phyloP scores from a whole-genome alignment of 2,113 vertebrate species.

The Triplophysa siluroides region DNA sequence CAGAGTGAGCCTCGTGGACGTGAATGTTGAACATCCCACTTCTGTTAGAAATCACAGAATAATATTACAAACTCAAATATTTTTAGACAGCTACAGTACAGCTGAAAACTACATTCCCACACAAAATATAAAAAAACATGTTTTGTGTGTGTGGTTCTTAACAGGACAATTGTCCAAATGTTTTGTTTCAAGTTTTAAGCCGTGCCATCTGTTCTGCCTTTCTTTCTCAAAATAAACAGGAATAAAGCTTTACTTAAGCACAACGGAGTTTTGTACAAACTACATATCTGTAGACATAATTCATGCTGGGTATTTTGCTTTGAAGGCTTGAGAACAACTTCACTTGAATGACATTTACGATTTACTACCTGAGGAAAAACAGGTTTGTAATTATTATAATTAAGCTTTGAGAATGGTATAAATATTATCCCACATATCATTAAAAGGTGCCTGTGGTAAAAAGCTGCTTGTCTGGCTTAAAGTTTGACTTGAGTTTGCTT shows the following conservation, averaged over 20 bases:
- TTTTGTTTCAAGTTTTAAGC: too few relatives aligned
- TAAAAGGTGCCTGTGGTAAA: not conserved
- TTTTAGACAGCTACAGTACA: too few relatives aligned
- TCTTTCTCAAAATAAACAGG: too few relatives aligned
- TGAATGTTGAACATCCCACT: not conserved
- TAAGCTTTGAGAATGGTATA: conserved; percentile 15
- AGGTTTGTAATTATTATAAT: conserved; percentile 34
- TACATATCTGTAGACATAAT: not conserved
- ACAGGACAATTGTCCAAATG: too few relatives aligned
- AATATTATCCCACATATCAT: conserved; percentile 33
- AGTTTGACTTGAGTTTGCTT: not conserved
- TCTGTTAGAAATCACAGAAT: not conserved
- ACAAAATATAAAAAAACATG: too few relatives aligned
- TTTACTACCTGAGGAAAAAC: conserved; percentile 4
- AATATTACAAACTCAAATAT: too few relatives aligned
- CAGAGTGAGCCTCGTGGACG: conserved; percentile 13
- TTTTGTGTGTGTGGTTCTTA: too few relatives aligned
- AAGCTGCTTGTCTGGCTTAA: conserved; percentile 3
- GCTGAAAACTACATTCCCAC: too few relatives aligned
- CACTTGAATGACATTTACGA: not conserved
- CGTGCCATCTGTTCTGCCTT: too few relatives aligned
- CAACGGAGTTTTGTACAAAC: not conserved
- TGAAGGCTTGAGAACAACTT: not conserved
- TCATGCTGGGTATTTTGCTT: not conserved
- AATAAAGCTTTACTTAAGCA: not conserved